These are phyloP conservation scores for Xiphophorus birchmanni DNA, from an alignment of 2,797 vertebrate species.

Conservation along the genomic window DNA sequence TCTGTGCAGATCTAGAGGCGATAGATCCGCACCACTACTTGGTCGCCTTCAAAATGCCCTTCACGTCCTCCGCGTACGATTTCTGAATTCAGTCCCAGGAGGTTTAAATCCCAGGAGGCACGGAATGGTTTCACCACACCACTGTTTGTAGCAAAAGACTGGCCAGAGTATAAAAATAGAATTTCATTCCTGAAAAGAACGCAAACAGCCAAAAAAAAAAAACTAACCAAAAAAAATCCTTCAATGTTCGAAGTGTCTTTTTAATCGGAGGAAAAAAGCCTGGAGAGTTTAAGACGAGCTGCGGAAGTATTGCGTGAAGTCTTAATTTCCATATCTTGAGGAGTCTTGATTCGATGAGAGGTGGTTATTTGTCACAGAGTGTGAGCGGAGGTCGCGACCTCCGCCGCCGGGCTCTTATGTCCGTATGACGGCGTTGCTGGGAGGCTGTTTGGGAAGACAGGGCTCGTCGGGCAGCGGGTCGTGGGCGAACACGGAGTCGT, in stretches of 20 bases:
- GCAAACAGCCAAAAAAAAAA: constrained; percentile 60
- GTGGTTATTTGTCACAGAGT: constrained; percentile 37
- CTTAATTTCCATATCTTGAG: constrained; percentile 40
- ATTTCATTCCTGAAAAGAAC: constrained; percentile 68
- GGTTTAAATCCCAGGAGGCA: constrained; percentile 81
- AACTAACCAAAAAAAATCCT: constrained; percentile 70
- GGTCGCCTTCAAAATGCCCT: constrained; percentile 50
- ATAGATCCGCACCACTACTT: constrained; percentile 22
- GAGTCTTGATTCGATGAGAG: constrained; percentile 49
- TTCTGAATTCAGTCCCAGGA: constrained; percentile 44
- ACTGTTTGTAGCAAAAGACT: constrained; percentile 78
- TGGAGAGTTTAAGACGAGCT: constrained; percentile 58
- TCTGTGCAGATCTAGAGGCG: constrained; percentile 13
- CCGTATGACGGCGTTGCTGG: constrained; percentile 84
- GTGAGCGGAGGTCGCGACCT: constrained; percentile 26
- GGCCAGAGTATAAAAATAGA: constrained; percentile 84
- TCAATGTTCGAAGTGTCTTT: constrained; percentile 60
- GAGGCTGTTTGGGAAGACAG: constrained; percentile 87
- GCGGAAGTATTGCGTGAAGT: constrained; percentile 71
- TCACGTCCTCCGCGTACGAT: constrained; percentile 34
- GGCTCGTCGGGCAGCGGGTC: constrained; percentile 91
- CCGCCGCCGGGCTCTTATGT: constrained; percentile 75
- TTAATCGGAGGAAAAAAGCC: constrained; percentile 11
- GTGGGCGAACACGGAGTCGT: constrained; percentile 96
- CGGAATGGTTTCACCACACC: constrained; percentile 85